Conservation (phyloP, 2,797 vertebrate species). For the Esox masquinongy region DNA sequence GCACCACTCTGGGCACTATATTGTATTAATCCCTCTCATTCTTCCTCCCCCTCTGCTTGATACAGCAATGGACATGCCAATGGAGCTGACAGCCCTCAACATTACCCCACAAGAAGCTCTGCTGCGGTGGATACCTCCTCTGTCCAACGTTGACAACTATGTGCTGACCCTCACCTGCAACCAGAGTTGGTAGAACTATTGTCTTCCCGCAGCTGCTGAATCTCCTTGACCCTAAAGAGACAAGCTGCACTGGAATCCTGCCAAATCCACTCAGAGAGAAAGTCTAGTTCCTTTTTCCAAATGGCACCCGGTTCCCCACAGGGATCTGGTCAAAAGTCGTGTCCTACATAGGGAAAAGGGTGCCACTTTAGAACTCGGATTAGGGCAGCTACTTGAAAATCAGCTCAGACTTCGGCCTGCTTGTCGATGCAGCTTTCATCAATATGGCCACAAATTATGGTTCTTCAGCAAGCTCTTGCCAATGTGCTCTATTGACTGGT, state of each 20-base stretch:
- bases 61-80: slow-evolving; percentile 91
- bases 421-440: slow-evolving; percentile 12
- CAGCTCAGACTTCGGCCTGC: slow-evolving; percentile 1
- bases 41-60: neutral
- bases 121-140: slow-evolving; percentile 86
- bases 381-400: slow-evolving; percentile 37
- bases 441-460: slow-evolving; percentile 19
- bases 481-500: slow-evolving; percentile 19
- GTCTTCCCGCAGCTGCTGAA: neutral
- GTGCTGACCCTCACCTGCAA: slow-evolving; percentile 84
- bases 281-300: neutral
- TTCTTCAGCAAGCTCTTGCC: slow-evolving; percentile 6
- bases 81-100: slow-evolving; percentile 84
- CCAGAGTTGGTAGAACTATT: slow-evolving; percentile 70
- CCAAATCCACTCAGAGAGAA: slow-evolving; percentile 30
- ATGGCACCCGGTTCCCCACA: too few species aligned
- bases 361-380: neutral
- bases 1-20: neutral
- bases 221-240: neutral
- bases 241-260: slow-evolving; percentile 29
- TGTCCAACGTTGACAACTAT: slow-evolving; percentile 88
- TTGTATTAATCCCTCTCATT: neutral
- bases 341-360: too few species aligned
- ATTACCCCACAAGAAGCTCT: slow-evolving; percentile 89
- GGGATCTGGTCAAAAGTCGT: too few species aligned